These are phyloP conservation scores for Xiphorhynchus erythropygius DNA, from an alignment of 2,797 vertebrate species.

Conservation along the genomic window DNA sequence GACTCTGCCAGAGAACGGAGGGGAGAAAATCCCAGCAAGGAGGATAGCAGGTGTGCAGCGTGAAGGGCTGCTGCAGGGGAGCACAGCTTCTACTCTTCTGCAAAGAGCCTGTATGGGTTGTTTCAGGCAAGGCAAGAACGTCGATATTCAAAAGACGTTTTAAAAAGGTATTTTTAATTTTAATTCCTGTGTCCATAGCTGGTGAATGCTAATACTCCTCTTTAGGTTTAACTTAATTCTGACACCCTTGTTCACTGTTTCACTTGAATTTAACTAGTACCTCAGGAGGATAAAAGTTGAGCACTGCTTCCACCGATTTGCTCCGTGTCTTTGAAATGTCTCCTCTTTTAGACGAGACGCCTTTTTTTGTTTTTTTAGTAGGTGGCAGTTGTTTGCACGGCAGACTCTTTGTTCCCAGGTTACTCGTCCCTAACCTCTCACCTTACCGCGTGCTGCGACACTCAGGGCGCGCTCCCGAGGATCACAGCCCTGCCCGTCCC, in stretches of 20 bases:
- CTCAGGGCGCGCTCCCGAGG: too few species aligned
- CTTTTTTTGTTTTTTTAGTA: not conserved
- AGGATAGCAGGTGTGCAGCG: not conserved
- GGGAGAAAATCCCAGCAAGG: not conserved
- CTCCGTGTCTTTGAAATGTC: not conserved
- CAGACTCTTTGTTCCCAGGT: not conserved
- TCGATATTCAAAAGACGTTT: not conserved
- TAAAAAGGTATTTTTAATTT: not conserved
- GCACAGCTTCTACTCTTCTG: not conserved
- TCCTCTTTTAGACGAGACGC: not conserved
- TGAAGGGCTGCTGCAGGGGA: not conserved
- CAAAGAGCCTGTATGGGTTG: not conserved
- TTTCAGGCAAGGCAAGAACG: not conserved
- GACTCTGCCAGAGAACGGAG: not conserved
- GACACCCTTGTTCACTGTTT: not conserved
- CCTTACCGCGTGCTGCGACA: too few species aligned
- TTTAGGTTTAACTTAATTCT: not conserved
- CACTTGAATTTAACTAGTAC: not conserved
- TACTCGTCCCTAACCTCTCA: not conserved
- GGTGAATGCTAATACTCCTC: not conserved
- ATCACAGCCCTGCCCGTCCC: too few species aligned
- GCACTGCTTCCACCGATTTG: not conserved
- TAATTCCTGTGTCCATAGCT: not conserved
- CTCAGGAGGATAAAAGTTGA: not conserved
- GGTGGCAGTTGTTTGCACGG: not conserved